Conservation (phyloP, 2,888 invertebrate species). For the Adelognathus sp. region DNA sequence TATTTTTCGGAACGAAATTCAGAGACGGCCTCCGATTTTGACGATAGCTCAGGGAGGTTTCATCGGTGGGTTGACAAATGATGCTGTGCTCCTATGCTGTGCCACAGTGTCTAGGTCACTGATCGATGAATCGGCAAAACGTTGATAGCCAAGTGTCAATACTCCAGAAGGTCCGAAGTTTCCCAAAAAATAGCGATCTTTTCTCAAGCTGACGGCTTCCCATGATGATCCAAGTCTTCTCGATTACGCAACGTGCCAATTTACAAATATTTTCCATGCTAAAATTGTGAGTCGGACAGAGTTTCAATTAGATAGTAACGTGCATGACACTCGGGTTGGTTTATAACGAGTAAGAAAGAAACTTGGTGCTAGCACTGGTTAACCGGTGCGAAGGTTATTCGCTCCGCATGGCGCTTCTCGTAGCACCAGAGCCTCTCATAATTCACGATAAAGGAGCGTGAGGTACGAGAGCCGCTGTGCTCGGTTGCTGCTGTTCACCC, state of each 20-base stretch:
- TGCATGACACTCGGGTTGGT: conserved; percentile 2
- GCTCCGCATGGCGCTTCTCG: conserved; percentile 49
- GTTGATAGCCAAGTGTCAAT: too few species aligned
- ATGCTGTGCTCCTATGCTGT: neutral
- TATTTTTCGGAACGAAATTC: too few species aligned
- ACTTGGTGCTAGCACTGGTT: conserved; percentile 18
- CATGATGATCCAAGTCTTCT: too few species aligned
- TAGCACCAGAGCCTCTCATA: conserved; percentile 61
- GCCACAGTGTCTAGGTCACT: too few species aligned
- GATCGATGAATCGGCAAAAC: too few species aligned
- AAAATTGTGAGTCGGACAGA: too few species aligned
- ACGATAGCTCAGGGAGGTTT: neutral
- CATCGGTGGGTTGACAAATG: neutral
- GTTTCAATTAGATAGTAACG: neutral
- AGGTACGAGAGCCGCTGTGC: conserved; percentile 54
- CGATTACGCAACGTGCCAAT: too few species aligned
- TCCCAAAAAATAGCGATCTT: too few species aligned
- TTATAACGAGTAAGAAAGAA: conserved; percentile 33
- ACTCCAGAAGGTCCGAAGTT: too few species aligned
- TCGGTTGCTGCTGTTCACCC: conserved; percentile 39
- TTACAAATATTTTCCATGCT: too few species aligned
- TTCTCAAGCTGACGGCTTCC: too few species aligned
- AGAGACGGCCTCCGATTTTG: too few species aligned
- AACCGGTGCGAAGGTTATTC: conserved; percentile 48
- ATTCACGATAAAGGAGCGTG: conserved; percentile 69